Base-by-base conservation (phyloP, 2,888 invertebrate species). In the Hedychridium roseum region DNA sequence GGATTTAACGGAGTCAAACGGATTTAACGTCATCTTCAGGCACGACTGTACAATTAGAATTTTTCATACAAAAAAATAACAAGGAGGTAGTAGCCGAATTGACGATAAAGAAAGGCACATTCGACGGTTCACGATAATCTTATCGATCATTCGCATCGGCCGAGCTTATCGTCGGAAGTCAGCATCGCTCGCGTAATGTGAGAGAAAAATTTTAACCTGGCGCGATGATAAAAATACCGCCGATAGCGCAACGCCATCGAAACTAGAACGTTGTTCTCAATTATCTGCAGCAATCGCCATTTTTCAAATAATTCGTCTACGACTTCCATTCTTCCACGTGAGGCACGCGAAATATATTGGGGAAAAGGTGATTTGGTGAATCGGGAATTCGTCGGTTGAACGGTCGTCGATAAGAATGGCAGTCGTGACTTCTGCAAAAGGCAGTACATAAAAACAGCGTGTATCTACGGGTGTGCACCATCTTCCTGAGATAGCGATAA, bases 111-210 rank as follows among this genome's bases (percentile, higher is more conserved):
- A n/a, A 14, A 20, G 12, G 21, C 11, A 37, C 23, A 23, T 27
- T 28, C 39, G 38, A 23, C 15, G 27, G 4, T n/a, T n/a, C 1
- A 11, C 11, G 15, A 36, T 64, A 60, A 63, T 63, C 58, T 63
- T 64, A 63, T 63, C 63, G 42, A 63, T 51, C 37, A 30, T 35
- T 41, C 23, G 31, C 38, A 60, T 61, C 58, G 40, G 46, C 16
- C 42, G 37, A 30, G 26, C 40, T 58, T 64, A 60, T 64, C 60
- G 46, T 6, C 17, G 26, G 23, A 49, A 49, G 39, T 43, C 31
- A 38, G 46, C 44, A 54, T 58, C 43, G 61, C 58, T 52, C 57
- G 50, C 55, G 57, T 53, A 50, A 53, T 50, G 50, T 38, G 34
- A 46, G 32, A 58, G 54, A 52, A 56, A 50, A 60, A 54, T 58